These are phyloP conservation scores for Felis chaus DNA, from an alignment of 2,113 vertebrate species.

Conservation along the genomic window DNA sequence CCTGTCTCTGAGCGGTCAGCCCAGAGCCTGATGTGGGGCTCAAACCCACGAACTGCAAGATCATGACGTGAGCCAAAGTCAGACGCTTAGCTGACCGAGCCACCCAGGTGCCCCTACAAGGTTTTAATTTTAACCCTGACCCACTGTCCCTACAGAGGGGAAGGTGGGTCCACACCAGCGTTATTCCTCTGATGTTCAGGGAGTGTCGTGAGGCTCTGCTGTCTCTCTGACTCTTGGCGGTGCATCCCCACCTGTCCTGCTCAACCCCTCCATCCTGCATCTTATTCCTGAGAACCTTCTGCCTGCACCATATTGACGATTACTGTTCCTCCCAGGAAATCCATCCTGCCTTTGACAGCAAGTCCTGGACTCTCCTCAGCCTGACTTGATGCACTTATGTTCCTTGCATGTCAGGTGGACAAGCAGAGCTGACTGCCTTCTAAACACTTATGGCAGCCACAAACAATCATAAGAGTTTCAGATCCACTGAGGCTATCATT, in stretches of 20 bases:
- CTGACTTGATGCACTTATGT: not conserved
- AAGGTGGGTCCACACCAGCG: not conserved
- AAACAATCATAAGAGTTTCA: not conserved
- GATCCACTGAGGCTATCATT: not conserved
- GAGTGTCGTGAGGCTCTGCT: not conserved
- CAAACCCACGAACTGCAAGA: too few species aligned
- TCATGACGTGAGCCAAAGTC: too few species aligned
- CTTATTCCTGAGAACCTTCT: not conserved
- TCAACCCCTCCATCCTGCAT: not conserved
- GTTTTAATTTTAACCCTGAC: not conserved
- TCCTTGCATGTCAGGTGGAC: not conserved
- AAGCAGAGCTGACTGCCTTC: not conserved
- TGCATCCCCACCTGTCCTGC: not conserved
- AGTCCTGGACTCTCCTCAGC: not conserved
- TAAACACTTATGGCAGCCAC: not conserved
- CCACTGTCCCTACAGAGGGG: not conserved
- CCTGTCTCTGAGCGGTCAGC: too few species aligned
- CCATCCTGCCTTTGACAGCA: not conserved
- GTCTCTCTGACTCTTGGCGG: not conserved
- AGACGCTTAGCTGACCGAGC: too few species aligned
- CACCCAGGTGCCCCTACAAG: not conserved
- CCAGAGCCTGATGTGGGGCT: too few species aligned
- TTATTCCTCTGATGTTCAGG: not conserved
- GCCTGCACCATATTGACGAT: not conserved
- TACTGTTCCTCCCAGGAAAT: not conserved